Base-by-base conservation (phyloP, 2,797 vertebrate species). In the Cichlasoma orientale region DNA sequence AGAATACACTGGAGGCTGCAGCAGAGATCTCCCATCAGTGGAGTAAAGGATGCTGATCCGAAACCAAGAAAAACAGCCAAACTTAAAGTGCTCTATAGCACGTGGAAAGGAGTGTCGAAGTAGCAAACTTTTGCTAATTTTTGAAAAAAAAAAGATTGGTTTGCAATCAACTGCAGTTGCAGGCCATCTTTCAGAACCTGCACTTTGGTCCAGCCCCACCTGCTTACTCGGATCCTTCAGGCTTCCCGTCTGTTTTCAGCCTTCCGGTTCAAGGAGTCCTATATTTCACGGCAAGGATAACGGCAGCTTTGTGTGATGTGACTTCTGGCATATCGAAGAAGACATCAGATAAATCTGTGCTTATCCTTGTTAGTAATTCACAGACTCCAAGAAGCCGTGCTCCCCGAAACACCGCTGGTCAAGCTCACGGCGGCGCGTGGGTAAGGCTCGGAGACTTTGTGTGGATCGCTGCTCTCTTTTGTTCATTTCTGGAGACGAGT, bases 301-400 rank as follows among this genome's bases (percentile, higher is more conserved):
- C 90, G 95, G 94, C 96, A 96, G 96, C 95, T 96, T 96, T 96
- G 95, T 96, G 92, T 96, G 95, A 96, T 96, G 96, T 96, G 95
- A 95, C 95, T 96, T 96, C 95, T 96, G 94, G 90, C 70, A 84
- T 94, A 92, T 92, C 91, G 87, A 86, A 92, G 95, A 95, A 96
- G 96, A 96, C 96, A 96, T 96, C 96, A 96, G 95, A 96, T 96
- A 96, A 96, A 96, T 96, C 96, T 96, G 96, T 96, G 96, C 94
- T 96, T 95, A 93, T 96, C 95, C 93, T 94, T 92, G 95, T 94
- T 93, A 93, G 94, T 93, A 90, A 90, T 85, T 92, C 94, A 83
- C 87, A 91, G 87, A 88, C 88, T 88, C 87, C 82, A 6, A 75
- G 82, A 80, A 84, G 80, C 86, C 3, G 18, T 23, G 50, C 75